Evolutionary conservation across 1,140 invertebrate genomes (phyloP).

Genomic region (Agrilus planipennis): DNA sequence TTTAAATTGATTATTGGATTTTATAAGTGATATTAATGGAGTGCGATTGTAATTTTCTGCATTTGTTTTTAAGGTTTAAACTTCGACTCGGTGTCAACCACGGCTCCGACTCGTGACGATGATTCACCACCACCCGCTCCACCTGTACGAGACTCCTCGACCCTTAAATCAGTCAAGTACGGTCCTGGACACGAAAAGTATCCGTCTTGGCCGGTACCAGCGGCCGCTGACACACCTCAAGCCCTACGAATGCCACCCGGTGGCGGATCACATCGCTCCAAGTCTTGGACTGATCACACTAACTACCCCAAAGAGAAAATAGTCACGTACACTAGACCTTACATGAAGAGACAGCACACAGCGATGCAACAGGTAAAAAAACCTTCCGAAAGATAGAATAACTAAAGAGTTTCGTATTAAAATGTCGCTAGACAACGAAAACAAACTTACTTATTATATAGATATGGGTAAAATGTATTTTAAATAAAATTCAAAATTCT

Average conservation of each 20-base stretch:
- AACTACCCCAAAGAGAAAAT: constrained; percentile 62
- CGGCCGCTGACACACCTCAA: constrained; percentile 35
- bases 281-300: constrained; percentile 64
- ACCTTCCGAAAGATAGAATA: background rate
- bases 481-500: no score
- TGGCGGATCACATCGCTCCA: constrained; percentile 47
- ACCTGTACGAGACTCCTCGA: constrained; percentile 56
- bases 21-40: no score
- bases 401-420: no score
- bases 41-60: no score
- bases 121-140: constrained; percentile 43
- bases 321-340: constrained; percentile 51
- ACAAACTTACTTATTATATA: no score
- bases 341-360: constrained; percentile 53
- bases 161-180: constrained; percentile 53
- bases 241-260: constrained; percentile 40
- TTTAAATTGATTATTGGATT: no score
- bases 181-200: constrained; percentile 69
- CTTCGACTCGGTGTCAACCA: constrained; percentile 13
- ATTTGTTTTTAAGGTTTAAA: no score
- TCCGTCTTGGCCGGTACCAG: constrained; percentile 62
- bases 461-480: no score
- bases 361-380: constrained; percentile 47
- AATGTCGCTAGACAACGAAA: no score
- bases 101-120: constrained; percentile 18